phyloP scores from a whole-genome alignment of 2,113 vertebrate species.

The Suricata suricatta region DNA sequence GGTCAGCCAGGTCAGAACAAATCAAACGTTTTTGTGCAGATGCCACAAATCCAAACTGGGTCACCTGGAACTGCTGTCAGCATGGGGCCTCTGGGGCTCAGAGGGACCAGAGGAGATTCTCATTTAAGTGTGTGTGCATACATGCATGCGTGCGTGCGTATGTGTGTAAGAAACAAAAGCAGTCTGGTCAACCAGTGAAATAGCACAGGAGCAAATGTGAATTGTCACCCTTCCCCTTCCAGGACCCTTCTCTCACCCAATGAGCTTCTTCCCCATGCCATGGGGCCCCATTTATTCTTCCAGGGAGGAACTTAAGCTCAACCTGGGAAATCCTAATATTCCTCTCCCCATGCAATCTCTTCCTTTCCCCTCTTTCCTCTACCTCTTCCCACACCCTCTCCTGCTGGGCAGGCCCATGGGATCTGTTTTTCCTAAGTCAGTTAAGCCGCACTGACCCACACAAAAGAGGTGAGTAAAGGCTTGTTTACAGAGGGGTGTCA shows the following conservation, averaged over 20 bases:
- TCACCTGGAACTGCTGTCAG: not conserved
- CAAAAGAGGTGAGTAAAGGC: not conserved
- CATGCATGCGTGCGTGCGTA: not conserved
- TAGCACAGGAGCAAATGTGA: not conserved
- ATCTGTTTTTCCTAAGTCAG: not conserved
- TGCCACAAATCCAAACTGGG: slow-evolving; percentile 29
- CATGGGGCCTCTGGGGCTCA: not conserved
- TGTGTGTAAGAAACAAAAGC: not conserved
- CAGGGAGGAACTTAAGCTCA: not conserved
- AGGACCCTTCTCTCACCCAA: not conserved
- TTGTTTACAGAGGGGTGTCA: not conserved
- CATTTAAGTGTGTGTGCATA: not conserved
- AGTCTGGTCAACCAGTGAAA: not conserved
- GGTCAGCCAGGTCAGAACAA: not conserved
- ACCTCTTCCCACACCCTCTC: no score
- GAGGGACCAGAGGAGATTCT: not conserved
- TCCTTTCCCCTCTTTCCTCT: no score
- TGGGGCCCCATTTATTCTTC: not conserved
- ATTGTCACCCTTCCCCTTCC: not conserved
- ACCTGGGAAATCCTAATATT: not conserved
- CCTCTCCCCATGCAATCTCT: not conserved
- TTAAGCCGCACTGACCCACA: not conserved
- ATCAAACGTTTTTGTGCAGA: not conserved
- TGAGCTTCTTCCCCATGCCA: not conserved
- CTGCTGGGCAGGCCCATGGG: not conserved